Evolutionary conservation across 2,888 invertebrate species (phyloP).

Genomic region (Podabrus alpinus): DNA sequence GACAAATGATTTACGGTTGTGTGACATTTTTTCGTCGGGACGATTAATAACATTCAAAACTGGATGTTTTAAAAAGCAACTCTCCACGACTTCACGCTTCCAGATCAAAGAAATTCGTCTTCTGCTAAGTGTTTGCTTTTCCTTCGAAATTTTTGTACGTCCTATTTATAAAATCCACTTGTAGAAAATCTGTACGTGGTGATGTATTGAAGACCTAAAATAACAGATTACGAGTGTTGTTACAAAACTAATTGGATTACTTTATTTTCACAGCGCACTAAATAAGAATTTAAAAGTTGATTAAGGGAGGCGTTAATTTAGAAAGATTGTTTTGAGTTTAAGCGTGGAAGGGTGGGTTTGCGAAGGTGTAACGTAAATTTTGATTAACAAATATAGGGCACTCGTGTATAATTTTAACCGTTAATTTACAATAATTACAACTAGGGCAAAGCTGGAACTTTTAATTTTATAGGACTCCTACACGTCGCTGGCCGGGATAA

Average conservation of each 20-base stretch:
- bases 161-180: background rate
- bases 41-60: conserved; percentile 35
- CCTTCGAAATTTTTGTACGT: background rate
- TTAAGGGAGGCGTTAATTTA: background rate
- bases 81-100: conserved; percentile 29
- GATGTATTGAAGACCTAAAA: background rate
- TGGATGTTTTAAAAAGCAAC: conserved; percentile 31
- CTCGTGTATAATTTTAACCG: background rate
- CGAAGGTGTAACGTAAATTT: background rate
- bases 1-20: conserved; percentile 32
- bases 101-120: conserved; percentile 27
- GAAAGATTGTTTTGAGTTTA: background rate
- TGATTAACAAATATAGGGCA: background rate
- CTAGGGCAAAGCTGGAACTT: background rate
- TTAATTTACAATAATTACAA: background rate
- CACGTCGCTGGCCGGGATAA: background rate
- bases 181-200: background rate
- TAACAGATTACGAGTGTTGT: background rate
- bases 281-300: background rate
- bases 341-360: background rate
- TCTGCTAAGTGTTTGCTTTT: background rate
- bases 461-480: background rate
- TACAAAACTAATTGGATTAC: background rate
- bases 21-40: conserved; percentile 32
- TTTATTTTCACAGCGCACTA: background rate